Conservation (phyloP, 1,140 invertebrate genomes). For the Tetragnatha versicolor region DNA sequence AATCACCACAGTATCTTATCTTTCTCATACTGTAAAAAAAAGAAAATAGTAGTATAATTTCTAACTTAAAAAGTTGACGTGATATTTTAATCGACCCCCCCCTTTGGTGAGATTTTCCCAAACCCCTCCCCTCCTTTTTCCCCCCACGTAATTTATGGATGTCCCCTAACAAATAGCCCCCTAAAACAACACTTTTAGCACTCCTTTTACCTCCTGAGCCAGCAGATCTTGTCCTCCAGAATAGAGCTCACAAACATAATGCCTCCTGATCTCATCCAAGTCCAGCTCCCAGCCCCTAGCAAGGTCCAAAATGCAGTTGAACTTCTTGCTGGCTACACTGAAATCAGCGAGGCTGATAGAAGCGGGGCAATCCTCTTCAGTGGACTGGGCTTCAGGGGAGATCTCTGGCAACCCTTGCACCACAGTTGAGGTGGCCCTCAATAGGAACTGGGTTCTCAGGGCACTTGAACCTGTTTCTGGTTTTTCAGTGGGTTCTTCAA, state of each 20-base stretch:
- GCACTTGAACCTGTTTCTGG: slow-evolving; percentile 61
- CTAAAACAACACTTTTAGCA: no score
- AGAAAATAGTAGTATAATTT: no score
- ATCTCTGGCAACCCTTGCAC: slow-evolving; percentile 58
- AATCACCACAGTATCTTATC: no score
- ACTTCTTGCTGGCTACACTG: slow-evolving; percentile 51
- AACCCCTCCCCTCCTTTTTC: no score
- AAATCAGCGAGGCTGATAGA: slow-evolving; percentile 48
- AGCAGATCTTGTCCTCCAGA: slow-evolving; percentile 77
- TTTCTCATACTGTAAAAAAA: no score
- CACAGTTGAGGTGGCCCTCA: slow-evolving; percentile 62
- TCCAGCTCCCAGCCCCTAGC: slow-evolving; percentile 82
- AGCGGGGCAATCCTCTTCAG: slow-evolving; percentile 55
- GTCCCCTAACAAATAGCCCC: no score
- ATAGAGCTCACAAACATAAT: slow-evolving; percentile 81
- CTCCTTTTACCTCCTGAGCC: slow-evolving; percentile 81
- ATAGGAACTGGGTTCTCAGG: slow-evolving; percentile 64
- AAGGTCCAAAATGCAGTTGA: slow-evolving; percentile 77
- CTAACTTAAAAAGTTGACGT: no score
- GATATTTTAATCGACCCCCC: no score
- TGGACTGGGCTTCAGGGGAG: neutral
- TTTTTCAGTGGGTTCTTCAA: slow-evolving; percentile 62
- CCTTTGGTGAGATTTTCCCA: no score
- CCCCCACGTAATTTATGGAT: no score
- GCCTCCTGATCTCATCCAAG: slow-evolving; percentile 75